Evolutionary conservation across 2,113 vertebrate species (phyloP).

Genomic region (Hemichromis elongatus): DNA sequence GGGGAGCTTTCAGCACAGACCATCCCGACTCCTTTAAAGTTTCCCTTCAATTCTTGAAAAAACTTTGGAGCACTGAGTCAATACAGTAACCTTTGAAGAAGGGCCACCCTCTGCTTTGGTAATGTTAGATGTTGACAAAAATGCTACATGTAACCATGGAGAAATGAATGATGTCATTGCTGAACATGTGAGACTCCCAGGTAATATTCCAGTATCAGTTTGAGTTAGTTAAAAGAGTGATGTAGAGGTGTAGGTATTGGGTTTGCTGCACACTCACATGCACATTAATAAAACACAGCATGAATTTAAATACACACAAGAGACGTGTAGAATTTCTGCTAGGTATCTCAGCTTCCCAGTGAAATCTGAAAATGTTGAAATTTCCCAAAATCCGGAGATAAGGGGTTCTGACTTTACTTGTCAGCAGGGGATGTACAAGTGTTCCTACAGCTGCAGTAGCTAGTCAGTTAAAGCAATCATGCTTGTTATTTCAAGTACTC

Average conservation of each 20-base stretch:
- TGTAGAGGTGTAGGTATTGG: not conserved
- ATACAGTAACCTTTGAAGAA: conserved; percentile 60
- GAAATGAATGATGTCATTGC: not conserved
- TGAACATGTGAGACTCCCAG: not conserved
- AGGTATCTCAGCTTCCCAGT: not conserved
- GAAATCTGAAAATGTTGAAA: not conserved
- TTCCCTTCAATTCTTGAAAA: not conserved
- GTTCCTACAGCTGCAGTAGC: not conserved
- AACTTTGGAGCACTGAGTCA: conserved; percentile 30
- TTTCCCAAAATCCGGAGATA: not conserved
- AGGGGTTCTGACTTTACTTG: not conserved
- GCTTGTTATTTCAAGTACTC: not conserved
- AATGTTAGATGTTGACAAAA: not conserved
- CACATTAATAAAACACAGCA: not conserved
- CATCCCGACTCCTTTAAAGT: not conserved
- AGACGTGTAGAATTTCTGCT: not conserved
- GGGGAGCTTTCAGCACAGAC: not conserved
- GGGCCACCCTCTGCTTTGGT: not conserved
- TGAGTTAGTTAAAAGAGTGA: not conserved
- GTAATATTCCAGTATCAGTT: not conserved
- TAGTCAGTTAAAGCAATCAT: not conserved
- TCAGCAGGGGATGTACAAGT: not conserved
- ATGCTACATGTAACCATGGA: not conserved
- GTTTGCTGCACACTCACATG: not conserved
- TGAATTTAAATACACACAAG: not conserved